A percentile compares a stretch with the other conserved stretches of the same genome.
Evolutionary conservation across 2,797 vertebrate species (phyloP).

Genomic region (Tauraco hartlaubi): DNA sequence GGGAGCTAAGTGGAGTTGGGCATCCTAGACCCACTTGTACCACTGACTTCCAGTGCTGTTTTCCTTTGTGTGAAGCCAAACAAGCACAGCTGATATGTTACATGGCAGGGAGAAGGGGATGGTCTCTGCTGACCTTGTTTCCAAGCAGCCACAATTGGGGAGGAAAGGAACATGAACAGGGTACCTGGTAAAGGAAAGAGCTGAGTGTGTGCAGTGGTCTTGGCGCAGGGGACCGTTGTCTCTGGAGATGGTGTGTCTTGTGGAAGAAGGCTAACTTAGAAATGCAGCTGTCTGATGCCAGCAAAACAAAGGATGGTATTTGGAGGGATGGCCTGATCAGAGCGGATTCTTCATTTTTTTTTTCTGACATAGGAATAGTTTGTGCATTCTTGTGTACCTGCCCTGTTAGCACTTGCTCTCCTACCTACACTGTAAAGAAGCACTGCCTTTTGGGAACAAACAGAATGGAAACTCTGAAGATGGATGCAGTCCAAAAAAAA

Average conservation of each 20-base stretch:
- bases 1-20: background rate
- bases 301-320: background rate
- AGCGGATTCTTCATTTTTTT: background rate
- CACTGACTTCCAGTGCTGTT: background rate
- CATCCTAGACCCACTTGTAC: background rate
- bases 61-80: background rate
- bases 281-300: background rate
- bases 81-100: background rate
- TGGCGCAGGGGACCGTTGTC: background rate
- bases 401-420: background rate
- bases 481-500: background rate
- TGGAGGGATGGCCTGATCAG: background rate
- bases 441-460: background rate
- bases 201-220: background rate
- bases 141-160: background rate
- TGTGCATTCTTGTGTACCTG: background rate
- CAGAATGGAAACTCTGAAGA: background rate
- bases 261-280: background rate
- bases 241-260: background rate
- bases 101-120: background rate
- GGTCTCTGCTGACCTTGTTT: background rate
- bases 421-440: background rate
- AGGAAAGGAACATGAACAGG: background rate
- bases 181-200: background rate
- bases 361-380: background rate